Base-by-base conservation (phyloP, 1,140 invertebrate genomes). In the Leptestheria dahalacensis region DNA sequence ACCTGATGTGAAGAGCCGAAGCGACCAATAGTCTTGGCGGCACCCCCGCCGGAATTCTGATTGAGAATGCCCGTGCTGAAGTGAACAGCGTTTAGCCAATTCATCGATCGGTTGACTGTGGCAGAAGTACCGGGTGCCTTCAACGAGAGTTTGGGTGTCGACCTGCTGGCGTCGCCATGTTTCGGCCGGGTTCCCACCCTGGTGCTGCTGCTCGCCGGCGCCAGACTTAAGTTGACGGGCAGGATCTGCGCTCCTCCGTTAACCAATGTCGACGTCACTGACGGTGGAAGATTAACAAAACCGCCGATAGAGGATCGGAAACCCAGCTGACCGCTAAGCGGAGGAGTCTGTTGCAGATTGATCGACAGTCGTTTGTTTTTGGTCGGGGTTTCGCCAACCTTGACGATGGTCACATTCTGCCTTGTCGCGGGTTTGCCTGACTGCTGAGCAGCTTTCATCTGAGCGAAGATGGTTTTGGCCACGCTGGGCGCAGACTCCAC, bases 41-140 rank as follows among this genome's bases (percentile, higher is more conserved):
- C 48, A 28, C 24, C 56, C 53, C 54, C 64, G 57, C 24, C 56
- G 47, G 25, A 61, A 59, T 33, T 61, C n/a, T 25, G 59, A 18
- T 23, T 61, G 2, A 58, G 48, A 10, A 47, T 50, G 60, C 51
- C 53, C 52, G 23, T 54, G 57, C 49, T 41, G 21, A 29, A 68
- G 57, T 66, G 24, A 69, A 70, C 79, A 64, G 83, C 78, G 71
- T 85, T 85, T 6, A 86, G 72, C 18, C 82, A 72, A 0, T 83
- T 85, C 79, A 85, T 85, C 68, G 82, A 84, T 29, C 83, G 70
- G 57, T 69, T 69, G 15, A 65, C 62, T 47, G 79, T 77, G 12
- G 80, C 78, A 3, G 64, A 60, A 18, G 68, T 48, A 49, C 65
- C 33, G 6, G 26, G 41, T 6, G 55, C 41, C 10, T 21, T 56